Evolutionary conservation across 1,140 invertebrate genomes (phyloP).

Genomic region (Chrysomallon squamiferum): DNA sequence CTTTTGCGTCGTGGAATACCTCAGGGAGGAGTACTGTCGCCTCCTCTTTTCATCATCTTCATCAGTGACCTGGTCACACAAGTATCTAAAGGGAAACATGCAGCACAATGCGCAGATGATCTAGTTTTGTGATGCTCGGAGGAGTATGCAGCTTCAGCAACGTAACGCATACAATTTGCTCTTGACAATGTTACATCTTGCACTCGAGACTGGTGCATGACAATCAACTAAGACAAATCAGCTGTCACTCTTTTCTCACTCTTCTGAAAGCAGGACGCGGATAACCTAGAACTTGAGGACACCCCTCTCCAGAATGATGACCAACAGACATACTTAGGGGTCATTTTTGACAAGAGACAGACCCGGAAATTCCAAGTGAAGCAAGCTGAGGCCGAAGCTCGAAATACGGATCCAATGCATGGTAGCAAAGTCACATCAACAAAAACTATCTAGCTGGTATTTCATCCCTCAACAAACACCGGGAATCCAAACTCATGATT

Average conservation of each 20-base stretch:
- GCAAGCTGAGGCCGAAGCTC: too few species aligned
- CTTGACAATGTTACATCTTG: not conserved
- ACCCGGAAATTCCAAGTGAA: too few species aligned
- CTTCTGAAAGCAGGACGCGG: too few species aligned
- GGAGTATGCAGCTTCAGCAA: constrained; percentile 11
- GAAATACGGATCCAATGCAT: too few species aligned
- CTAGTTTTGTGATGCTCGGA: constrained; percentile 20
- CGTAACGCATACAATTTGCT: constrained; percentile 5
- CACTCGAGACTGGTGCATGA: not conserved
- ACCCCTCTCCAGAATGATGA: too few species aligned
- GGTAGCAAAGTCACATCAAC: too few species aligned
- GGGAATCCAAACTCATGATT: too few species aligned
- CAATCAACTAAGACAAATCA: not conserved
- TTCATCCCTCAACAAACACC: too few species aligned
- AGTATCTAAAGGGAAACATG: constrained; percentile 1
- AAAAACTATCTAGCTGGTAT: too few species aligned
- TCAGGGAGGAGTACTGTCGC: constrained; percentile 20
- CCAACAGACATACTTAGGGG: too few species aligned
- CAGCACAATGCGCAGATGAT: constrained; percentile 12
- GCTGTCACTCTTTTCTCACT: not conserved
- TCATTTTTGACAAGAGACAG: too few species aligned
- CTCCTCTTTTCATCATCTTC: constrained; percentile 22
- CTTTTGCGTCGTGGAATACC: constrained; percentile 11
- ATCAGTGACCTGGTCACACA: constrained; percentile 17
- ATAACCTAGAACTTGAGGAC: too few species aligned